These are phyloP conservation scores for Theonella swinhoei DNA, from an alignment of 37 sponge, comb jelly and placozoan species.

Conservation along the genomic window DNA sequence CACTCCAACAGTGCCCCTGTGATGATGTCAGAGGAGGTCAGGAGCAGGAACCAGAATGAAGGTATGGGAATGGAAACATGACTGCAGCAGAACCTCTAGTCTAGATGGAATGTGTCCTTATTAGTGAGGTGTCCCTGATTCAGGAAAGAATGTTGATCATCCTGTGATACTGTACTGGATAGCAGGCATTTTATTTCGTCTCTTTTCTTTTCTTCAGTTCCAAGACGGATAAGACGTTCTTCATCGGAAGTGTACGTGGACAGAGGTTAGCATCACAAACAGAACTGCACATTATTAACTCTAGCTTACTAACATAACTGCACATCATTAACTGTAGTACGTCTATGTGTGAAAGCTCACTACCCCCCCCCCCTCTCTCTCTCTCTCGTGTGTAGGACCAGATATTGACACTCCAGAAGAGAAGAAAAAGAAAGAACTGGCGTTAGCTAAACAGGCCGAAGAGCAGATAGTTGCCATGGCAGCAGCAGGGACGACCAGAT, in stretches of 20 bases:
- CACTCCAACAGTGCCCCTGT: constrained; percentile 31
- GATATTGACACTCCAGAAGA: constrained; percentile 20
- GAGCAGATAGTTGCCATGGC: not conserved
- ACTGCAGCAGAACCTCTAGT: too few species aligned
- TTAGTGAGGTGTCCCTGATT: too few species aligned
- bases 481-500: too few species aligned
- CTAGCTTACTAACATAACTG: too few species aligned
- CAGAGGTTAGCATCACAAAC: constrained; percentile 19
- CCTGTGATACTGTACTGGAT: too few species aligned
- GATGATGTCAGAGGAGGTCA: not conserved
- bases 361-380: not conserved
- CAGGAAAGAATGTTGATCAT: too few species aligned
- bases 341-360: not conserved
- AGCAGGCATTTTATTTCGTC: too few species aligned
- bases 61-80: not conserved
- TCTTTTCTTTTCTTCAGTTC: too few species aligned
- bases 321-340: too few species aligned
- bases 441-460: not conserved
- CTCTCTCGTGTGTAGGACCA: constrained; percentile 1
- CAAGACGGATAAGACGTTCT: not conserved
- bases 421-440: constrained; percentile 2
- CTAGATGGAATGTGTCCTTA: too few species aligned
- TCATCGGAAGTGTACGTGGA: constrained; percentile 30
- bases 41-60: not conserved
- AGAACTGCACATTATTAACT: too few species aligned